Conservation (phyloP, 2,888 invertebrate species). For the Cryptocheilus praepositus region DNA sequence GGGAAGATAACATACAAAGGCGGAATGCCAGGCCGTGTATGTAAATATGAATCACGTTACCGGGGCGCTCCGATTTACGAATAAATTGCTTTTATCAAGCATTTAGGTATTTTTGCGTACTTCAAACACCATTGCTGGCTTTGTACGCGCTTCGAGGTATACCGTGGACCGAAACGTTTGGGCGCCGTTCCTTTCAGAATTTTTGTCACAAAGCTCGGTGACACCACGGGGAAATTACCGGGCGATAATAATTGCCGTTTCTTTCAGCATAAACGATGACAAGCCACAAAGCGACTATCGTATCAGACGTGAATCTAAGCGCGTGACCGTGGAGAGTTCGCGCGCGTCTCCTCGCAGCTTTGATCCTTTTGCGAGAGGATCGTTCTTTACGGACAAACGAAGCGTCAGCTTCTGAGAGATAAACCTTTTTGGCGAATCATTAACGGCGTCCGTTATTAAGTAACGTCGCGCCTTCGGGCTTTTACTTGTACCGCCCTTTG, state of each 20-base stretch:
- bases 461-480: no score
- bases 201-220: constrained; percentile 27
- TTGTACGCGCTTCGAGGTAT: background rate
- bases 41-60: no score
- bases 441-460: no score
- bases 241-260: constrained; percentile 58
- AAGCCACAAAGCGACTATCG: constrained; percentile 46
- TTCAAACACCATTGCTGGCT: constrained; percentile 1
- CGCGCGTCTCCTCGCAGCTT: background rate
- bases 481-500: no score
- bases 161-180: background rate
- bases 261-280: constrained; percentile 40
- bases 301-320: constrained; percentile 1
- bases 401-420: no score
- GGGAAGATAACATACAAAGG: no score
- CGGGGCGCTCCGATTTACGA: background rate
- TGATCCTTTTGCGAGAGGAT: no score
- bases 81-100: constrained; percentile 4
- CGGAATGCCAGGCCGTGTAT: no score
- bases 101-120: background rate
- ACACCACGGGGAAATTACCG: constrained; percentile 47
- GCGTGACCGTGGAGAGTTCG: background rate
- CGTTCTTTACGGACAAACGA: no score
- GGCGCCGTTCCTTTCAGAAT: background rate
- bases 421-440: no score